Evolutionary conservation across 2,888 invertebrate genomes (phyloP).

Genomic region (Ornithoptera alexandrae): DNA sequence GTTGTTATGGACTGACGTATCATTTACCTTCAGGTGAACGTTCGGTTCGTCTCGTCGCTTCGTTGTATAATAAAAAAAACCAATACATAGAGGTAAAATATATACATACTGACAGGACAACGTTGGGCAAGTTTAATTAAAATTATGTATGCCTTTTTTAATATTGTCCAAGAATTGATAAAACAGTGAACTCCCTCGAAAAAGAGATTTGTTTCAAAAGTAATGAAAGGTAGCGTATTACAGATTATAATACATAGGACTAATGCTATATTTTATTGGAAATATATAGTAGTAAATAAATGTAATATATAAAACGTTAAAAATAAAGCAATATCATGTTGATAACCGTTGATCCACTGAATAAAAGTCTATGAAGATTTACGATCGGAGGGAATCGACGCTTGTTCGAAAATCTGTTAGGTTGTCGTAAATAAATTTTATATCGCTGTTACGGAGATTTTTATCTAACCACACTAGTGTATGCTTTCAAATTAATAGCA

Average conservation of each 20-base stretch:
- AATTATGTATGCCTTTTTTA: too few species aligned
- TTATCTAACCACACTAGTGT: neutral
- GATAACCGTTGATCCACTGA: constrained; percentile 4
- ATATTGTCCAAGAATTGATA: too few species aligned
- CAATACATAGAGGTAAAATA: too few species aligned
- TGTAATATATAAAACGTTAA: neutral
- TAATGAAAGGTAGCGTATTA: neutral
- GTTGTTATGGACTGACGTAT: too few species aligned
- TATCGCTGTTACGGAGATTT: constrained; percentile 2
- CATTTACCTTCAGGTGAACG: too few species aligned
- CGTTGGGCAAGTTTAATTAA: too few species aligned
- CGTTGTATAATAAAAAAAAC: too few species aligned
- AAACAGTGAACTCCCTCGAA: too few species aligned
- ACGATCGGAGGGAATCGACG: constrained; percentile 2
- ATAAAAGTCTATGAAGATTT: constrained; percentile 1
- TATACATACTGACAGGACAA: too few species aligned
- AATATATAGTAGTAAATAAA: neutral
- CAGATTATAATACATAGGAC: neutral
- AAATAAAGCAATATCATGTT: constrained; percentile 2
- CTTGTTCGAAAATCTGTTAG: constrained; percentile 2
- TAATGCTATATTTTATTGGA: neutral
- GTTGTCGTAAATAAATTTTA: constrained; percentile 2
- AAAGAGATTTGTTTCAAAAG: neutral
- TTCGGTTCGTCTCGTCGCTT: too few species aligned
- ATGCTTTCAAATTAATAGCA: neutral